Evolutionary conservation across 1,140 invertebrate genomes (phyloP).

Genomic region (Pogonomyrmex californicus): DNA sequence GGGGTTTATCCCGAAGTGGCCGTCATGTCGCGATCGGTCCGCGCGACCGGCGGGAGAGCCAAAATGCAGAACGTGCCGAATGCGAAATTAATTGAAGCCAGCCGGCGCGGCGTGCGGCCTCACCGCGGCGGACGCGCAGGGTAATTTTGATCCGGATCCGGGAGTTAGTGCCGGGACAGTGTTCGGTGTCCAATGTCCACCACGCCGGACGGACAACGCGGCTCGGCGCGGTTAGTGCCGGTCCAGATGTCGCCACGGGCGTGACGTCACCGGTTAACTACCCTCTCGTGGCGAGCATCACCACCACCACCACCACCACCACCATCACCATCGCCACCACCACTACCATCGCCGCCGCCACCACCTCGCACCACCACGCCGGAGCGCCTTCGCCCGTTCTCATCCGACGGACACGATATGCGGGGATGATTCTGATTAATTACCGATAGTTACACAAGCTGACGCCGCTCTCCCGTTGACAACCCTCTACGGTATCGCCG

Average conservation of each 20-base stretch:
- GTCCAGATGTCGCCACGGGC: constrained; percentile 86
- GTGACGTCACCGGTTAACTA: constrained; percentile 87
- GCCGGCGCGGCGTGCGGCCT: constrained; percentile 76
- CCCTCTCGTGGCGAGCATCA: constrained; percentile 73
- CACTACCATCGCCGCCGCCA: constrained; percentile 36
- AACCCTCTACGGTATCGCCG: constrained; percentile 72
- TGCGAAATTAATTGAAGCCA: constrained; percentile 85
- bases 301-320: constrained; percentile 32
- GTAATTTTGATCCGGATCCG: constrained; percentile 84
- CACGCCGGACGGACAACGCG: constrained; percentile 75
- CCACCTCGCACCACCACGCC: constrained; percentile 56
- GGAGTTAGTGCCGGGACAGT: constrained; percentile 78
- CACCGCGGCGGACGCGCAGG: constrained; percentile 74
- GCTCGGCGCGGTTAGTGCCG: constrained; percentile 80
- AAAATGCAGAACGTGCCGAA: constrained; percentile 74
- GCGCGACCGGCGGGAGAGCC: constrained; percentile 15
- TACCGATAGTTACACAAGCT: constrained; percentile 87
- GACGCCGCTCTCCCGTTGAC: constrained; percentile 81
- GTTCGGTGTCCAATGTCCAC: constrained; percentile 80
- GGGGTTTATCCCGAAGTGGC: background rate
- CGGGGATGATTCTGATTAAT: constrained; percentile 87
- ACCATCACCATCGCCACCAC: constrained; percentile 54
- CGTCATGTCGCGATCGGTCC: constrained; percentile 12
- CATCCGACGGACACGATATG: constrained; percentile 81
- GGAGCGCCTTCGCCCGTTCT: constrained; percentile 61